Base-by-base conservation (phyloP, 64 coral and sea anemone genomes). In the Montipora foliosa region DNA sequence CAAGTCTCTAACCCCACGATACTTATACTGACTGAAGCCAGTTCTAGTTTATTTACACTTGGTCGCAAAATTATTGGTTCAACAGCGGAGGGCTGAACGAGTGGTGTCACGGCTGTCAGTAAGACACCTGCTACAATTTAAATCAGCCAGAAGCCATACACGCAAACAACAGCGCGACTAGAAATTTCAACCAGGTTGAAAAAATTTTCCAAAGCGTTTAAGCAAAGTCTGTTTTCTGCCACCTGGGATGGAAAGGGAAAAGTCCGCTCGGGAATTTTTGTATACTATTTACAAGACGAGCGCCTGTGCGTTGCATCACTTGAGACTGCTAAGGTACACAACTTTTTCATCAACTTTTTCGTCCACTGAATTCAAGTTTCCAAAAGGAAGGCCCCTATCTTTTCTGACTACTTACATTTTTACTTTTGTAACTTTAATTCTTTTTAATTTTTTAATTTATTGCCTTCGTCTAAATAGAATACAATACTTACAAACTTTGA, bases 41-140 rank as follows among this genome's bases (percentile, higher is more conserved):
- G 64, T 71, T 71, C 19, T 21, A 22, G 66, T 70, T 71, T 86
- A 64, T 86, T 86, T 86, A 86, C 66, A 86, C 70, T 59, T 47
- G 70, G 66, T 72, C 82, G 82, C 62, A 49, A 19, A 86, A 72
- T 86, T 50, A 86, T 86, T 86, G 82, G 82, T 86, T 48, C 3
- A 86, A 29, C 55, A 67, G 17, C 0, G 62, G 15, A 17, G 66
- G 62, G 45, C 62, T 44, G 19, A 51, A 71, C 50, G 44, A 70
- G 82, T 86, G 45, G 82, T 86, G 45, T 86, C 64, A 71, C 82
- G 67, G 64, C 64, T 72, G 64, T 51, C 19, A 71, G 4, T 69
- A 12, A 24, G 20, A 72, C 82, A 86, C 82, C 82, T 86, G 82
- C 82, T 71, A 72, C 20, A 49, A 64, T 7, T 67, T 15, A 15